These are phyloP conservation scores for Eupelmus urozonus DNA, from an alignment of 2,888 invertebrate genomes.

Conservation along the genomic window DNA sequence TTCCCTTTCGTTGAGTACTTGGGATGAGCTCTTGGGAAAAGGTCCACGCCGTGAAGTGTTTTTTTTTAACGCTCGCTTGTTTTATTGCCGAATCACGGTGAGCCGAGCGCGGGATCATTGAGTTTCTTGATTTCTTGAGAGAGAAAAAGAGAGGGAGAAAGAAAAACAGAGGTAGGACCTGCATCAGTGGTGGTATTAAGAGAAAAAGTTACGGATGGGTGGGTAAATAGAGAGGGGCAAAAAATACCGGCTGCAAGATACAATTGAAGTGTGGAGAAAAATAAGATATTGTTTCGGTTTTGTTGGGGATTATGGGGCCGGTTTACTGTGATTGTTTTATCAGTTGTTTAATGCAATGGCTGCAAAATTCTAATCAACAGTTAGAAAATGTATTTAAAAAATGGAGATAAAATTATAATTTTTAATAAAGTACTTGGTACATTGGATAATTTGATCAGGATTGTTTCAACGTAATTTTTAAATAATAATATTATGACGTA, in stretches of 20 bases:
- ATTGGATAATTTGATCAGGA: no score
- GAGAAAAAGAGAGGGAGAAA: neutral
- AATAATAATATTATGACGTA: no score
- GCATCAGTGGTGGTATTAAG: neutral
- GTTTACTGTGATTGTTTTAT: no score
- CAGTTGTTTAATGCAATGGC: no score
- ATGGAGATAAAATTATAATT: no score
- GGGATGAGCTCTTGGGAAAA: constrained; percentile 51
- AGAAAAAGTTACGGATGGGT: neutral
- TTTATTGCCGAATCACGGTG: constrained; percentile 48
- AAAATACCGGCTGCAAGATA: neutral
- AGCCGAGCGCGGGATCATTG: constrained; percentile 19
- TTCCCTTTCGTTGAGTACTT: no score
- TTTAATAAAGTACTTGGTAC: no score
- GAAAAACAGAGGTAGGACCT: constrained; percentile 2
- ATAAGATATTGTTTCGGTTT: neutral
- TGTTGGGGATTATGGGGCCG: no score
- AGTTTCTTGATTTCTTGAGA: constrained; percentile 35
- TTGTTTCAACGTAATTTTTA: no score
- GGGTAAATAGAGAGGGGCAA: neutral
- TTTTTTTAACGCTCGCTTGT: constrained; percentile 33
- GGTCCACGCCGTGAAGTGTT: constrained; percentile 30
- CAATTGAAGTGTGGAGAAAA: neutral
- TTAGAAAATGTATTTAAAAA: no score
- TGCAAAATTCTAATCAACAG: no score